Percentiles rank a stretch among this genome's conserved stretches.
Evolutionary conservation across 1,140 invertebrate species (phyloP).

Genomic region (Heterodera carotae): DNA sequence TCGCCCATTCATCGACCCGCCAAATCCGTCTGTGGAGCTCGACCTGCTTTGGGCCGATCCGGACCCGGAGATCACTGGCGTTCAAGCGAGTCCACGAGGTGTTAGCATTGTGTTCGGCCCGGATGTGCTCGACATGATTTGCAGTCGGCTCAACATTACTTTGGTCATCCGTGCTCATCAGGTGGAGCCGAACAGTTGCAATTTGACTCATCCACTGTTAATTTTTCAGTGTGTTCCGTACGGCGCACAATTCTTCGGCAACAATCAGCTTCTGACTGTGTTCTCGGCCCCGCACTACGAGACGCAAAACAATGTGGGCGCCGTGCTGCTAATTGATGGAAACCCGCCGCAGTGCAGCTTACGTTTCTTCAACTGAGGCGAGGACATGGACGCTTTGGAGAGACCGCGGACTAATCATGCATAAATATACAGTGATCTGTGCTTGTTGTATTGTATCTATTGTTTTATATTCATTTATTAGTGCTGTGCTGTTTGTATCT

Average conservation of each 20-base stretch:
- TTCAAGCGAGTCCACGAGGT: constrained; percentile 20
- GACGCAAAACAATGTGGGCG: constrained; percentile 67
- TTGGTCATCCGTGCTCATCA: constrained; percentile 23
- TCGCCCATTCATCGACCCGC: constrained; percentile 67
- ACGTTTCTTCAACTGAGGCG: neutral
- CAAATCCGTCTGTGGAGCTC: constrained; percentile 37
- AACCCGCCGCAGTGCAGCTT: constrained; percentile 38
- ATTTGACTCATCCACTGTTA: neutral
- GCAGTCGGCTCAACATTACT: neutral
- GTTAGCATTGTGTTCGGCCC: constrained; percentile 8
- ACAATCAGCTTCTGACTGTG: constrained; percentile 78
- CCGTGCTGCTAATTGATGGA: constrained; percentile 34
- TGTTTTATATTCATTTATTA: no score
- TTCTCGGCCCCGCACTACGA: no score
- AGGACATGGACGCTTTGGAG: no score
- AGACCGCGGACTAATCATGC: no score
- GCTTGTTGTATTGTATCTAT: no score
- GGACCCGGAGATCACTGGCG: constrained; percentile 4
- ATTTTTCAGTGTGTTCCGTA: constrained; percentile 75
- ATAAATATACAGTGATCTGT: no score
- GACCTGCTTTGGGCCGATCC: no score
- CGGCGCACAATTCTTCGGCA: constrained; percentile 96
- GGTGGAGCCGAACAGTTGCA: neutral
- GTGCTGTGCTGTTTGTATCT: no score
- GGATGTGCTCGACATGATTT: constrained; percentile 13